Base-by-base conservation (phyloP, 1,140 invertebrate genomes). In the Orius laevigatus region DNA sequence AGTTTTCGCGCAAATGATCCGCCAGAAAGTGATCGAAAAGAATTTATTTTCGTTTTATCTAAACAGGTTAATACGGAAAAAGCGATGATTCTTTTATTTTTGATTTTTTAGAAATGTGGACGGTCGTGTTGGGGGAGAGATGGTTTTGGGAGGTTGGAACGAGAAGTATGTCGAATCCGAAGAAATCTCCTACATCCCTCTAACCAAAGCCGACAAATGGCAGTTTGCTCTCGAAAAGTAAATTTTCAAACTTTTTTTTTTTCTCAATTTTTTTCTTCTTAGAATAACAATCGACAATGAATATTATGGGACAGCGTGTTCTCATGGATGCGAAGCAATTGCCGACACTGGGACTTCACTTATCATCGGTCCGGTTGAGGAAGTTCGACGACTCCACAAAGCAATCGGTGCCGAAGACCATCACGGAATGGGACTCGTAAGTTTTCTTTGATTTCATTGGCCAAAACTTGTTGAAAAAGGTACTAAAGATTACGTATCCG, bases 131-230 rank as follows among this genome's bases (percentile, higher is more conserved):
- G 48, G 41, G 5, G 48, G 49, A 31, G 49, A 51, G 32, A 25
- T 51, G 15, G 31, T 46, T n/a, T 35, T 51, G 11, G 49, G 49
- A 10, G 49, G 49, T 5, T 51, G 49, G 49, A 51, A 51, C 12
- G 49, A 51, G 31, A 25, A 51, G 12, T 15, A 15, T n/a, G 20
- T 51, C 11, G 42, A 45, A 19, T 6, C 48, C 1, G 14, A 25
- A 11, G 34, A 14, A 20, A 38, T 51, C 16, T 16, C 45, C 5
- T 46, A 39, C 31, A 46, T 51, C 32, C 49, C 43, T 5, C 3
- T 49, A 2, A 46, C 42, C 6, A 15, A 46, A 10, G 16, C 42
- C 0, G 18, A 32, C 8, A 39, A 43, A 11, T 51, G 49, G 49
- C 34, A 51, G 15, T 3, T 51, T 15, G 16, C 19, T 25, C 14